Percentiles rank a stretch among this genome's conserved stretches.
These are phyloP conservation scores for Caenorhabditis panamensis DNA, from an alignment of 2,888 invertebrate species.

Conservation along the genomic window DNA sequence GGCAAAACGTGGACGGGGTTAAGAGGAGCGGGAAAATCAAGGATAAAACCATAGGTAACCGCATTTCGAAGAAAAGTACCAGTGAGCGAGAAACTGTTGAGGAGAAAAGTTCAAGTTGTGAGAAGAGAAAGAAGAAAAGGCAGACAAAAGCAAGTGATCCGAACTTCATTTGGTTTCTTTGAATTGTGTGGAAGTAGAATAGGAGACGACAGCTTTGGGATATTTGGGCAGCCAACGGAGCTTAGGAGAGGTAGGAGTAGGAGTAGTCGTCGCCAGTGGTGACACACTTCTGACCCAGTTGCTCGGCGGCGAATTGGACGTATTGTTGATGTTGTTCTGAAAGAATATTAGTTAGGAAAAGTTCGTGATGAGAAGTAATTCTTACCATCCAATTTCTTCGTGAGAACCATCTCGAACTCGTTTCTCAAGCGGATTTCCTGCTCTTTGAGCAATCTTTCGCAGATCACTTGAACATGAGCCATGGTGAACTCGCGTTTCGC, in stretches of 20 bases:
- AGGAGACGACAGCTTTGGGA: conserved; percentile 5
- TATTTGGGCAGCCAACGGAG: neutral
- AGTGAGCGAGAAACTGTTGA: conserved; percentile 57
- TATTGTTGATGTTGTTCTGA: conserved; percentile 97
- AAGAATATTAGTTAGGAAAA: conserved; percentile 59
- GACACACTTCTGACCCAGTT: conserved; percentile 84
- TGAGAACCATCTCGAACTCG: conserved; percentile 94
- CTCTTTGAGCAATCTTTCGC: conserved; percentile 96
- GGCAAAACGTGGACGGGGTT: conserved; percentile 26
- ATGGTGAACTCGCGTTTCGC: conserved; percentile 44
- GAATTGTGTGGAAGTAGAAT: neutral
- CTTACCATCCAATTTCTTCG: conserved; percentile 89
- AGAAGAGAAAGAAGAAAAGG: conserved; percentile 26
- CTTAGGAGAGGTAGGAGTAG: conserved; percentile 63
- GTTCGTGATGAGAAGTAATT: neutral
- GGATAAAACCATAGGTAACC: conserved; percentile 44
- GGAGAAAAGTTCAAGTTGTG: conserved; percentile 11
- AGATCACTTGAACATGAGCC: conserved; percentile 92
- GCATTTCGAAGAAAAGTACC: conserved; percentile 36
- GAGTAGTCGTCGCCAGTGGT: conserved; percentile 55
- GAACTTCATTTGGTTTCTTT: conserved; percentile 50
- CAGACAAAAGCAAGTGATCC: conserved; percentile 27
- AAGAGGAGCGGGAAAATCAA: conserved; percentile 10
- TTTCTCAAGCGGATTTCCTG: conserved; percentile 93
- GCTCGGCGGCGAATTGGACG: conserved; percentile 97